Percentiles rank a stretch among this genome's conserved stretches.
Conservation (phyloP, 2,888 invertebrate species). For the Chydorus sphaericus region DNA sequence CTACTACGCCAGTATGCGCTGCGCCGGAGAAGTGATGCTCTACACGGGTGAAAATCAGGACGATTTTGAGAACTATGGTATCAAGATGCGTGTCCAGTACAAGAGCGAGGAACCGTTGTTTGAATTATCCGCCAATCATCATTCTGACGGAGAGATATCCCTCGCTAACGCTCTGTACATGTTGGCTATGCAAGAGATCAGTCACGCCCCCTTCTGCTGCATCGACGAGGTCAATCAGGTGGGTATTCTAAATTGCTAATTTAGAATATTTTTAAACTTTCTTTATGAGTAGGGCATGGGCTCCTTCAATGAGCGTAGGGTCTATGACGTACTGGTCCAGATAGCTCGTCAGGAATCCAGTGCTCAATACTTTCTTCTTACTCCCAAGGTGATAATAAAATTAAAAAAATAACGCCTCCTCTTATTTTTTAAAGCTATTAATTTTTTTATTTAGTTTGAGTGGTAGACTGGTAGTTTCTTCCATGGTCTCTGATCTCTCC, state of each 20-base stretch:
- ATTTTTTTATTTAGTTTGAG: slow-evolving; percentile 27
- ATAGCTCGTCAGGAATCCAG: slow-evolving; percentile 52
- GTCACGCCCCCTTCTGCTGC: slow-evolving; percentile 70
- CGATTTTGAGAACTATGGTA: slow-evolving; percentile 70
- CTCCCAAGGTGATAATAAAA: slow-evolving; percentile 95
- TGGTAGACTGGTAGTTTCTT: too few relatives aligned
- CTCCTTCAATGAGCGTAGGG: slow-evolving; percentile 60
- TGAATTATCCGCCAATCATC: slow-evolving; percentile 62
- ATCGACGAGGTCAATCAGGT: slow-evolving; percentile 57
- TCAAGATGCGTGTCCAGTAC: slow-evolving; percentile 75
- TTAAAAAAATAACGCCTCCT: too few relatives aligned
- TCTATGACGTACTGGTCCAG: slow-evolving; percentile 62
- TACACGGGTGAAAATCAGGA: slow-evolving; percentile 30
- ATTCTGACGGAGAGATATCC: slow-evolving; percentile 91
- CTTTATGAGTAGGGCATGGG: slow-evolving; percentile 61
- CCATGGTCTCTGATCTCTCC: slow-evolving; percentile 49
- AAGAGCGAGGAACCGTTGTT: slow-evolving; percentile 60
- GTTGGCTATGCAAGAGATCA: slow-evolving; percentile 74
- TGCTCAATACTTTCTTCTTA: slow-evolving; percentile 78
- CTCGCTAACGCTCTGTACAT: slow-evolving; percentile 86
- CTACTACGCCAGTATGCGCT: slow-evolving; percentile 63
- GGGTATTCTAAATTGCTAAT: slow-evolving; percentile 19
- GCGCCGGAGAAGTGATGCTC: slow-evolving; percentile 65
- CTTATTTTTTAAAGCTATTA: background rate
- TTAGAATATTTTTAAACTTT: too few relatives aligned